These are phyloP conservation scores for Ianthella basta DNA, from an alignment of 37 sponge, comb jelly and placozoan genomes.

Conservation along the genomic window DNA sequence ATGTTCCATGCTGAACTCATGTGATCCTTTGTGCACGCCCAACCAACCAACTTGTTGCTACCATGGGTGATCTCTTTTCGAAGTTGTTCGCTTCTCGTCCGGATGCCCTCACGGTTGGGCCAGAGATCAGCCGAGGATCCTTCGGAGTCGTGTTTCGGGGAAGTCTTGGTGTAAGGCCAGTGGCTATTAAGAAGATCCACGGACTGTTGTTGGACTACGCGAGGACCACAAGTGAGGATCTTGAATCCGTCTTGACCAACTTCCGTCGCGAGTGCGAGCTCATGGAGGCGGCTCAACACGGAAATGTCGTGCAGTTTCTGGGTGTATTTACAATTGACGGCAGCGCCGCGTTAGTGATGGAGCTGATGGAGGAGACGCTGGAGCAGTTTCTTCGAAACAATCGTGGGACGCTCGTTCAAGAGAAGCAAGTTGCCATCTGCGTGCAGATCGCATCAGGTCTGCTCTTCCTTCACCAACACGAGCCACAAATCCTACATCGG, in stretches of 20 bases:
- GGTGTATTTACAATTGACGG: background rate
- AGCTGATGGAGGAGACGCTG: slow-evolving; percentile 14
- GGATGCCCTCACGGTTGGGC: background rate
- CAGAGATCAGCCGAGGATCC: slow-evolving; percentile 4
- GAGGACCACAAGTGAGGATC: too few relatives aligned
- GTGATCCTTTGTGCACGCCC: too few relatives aligned
- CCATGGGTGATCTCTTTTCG: slow-evolving; percentile 4
- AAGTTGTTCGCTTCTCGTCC: background rate
- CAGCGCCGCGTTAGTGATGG: slow-evolving; percentile 13
- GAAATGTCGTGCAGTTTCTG: too few relatives aligned
- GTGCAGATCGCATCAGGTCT: background rate
- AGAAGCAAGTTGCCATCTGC: slow-evolving; percentile 5
- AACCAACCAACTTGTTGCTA: too few relatives aligned
- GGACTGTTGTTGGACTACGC: slow-evolving; percentile 12
- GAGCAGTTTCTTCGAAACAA: slow-evolving; percentile 4
- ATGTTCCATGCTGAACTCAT: too few relatives aligned
- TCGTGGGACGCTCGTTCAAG: background rate
- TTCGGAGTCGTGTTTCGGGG: background rate
- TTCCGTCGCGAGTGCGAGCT: too few relatives aligned
- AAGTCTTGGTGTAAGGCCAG: background rate
- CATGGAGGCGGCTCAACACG: too few relatives aligned
- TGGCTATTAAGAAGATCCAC: slow-evolving; percentile 11
- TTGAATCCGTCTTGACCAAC: too few relatives aligned
- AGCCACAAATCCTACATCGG: slow-evolving; percentile 13
- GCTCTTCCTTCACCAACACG: slow-evolving; percentile 12